Base-by-base conservation (phyloP, 2,888 invertebrate species). In the Achlya flavicornis region DNA sequence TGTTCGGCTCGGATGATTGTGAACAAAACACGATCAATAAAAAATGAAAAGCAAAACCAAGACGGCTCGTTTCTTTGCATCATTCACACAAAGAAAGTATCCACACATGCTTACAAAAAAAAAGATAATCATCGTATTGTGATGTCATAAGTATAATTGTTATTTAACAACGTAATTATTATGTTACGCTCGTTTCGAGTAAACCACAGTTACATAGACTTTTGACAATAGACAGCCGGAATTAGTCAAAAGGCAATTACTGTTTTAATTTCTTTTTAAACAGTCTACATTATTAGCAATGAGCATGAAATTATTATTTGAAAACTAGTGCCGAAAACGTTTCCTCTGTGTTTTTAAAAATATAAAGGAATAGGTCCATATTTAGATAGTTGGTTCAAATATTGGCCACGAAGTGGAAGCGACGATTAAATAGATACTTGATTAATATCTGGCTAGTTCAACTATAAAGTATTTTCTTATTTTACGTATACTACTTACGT, bases 71-170 rank as follows among this genome's bases (percentile, higher is more conserved):
- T 38, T 48, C 48, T 7, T 48, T 6, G 19, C 53, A 53, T 53
- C 16, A 53, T 10, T 19, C 4, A 10, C 8, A 19, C 10, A 53
- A 53, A 53, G 53, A 53, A 53, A 53, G 53, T 53, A 19, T 7
- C 16, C 19, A 8, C 16, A 19, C 19, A 19, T 53, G 16, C 53
- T 53, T 19, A 53, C 26, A 19, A 12, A 41, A 46, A 46, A 43
- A 43, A 38, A 26, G 0, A 41, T 19, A 60, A 41, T 16, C 11
- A 41, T 43, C 60, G 43, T 5, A 41, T 38, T 60, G 60, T 60
- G 60, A 60, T 43, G 60, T 53, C n/a, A 53, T 19, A 53, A 53
- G n/a, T 43, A 35, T 60, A 60, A 60, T 60, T 60, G 60, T 19
- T 41, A 41, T 60, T 60, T 59, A 59, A 41, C 59, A 41, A 60